Base-by-base conservation (phyloP, 2,888 invertebrate species). In the Melanostoma mellinum region DNA sequence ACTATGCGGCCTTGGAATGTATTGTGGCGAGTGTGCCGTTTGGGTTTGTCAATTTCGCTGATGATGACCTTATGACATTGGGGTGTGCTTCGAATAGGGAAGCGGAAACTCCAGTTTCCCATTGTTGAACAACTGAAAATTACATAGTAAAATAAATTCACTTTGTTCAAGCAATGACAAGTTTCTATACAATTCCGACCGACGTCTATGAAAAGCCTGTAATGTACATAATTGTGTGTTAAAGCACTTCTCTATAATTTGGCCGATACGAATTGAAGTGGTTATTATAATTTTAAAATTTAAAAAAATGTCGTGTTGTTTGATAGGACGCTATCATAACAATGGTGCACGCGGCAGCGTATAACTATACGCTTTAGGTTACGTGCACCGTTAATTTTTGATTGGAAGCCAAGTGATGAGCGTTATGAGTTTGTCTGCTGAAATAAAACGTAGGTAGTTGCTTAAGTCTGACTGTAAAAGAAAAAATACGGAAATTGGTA, bases 21-120 rank as follows among this genome's bases (percentile, higher is more conserved):
- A 38, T 32, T 10, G 20, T 20, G 20, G 20, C 20, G 20, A 48
- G 40, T 0, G 38, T 40, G 46, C n/a, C 30, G 6, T 50, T 63
- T 50, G 10, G 8, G 36, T 36, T 35, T 46, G 4, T n/a, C 30
- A 1, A 48, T 30, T 38, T n/a, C 6, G 42, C 35, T 35, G 65
- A 8, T 67, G 65, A 40, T 36, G 56, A 74, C 74, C 74, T 74
- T 74, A 56, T 40, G 42, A 67, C 35, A 35, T 60, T 60, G 75
- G 42, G 10, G 44, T 44, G 67, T 46, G 74, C 48, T 36, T 9
- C 38, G 1, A 20, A 44, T 50, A 75, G 48, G 61, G 60, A 76
- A 76, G 61, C 76, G 76, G 76, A 76, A 76, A 53, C 52, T 40
- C 9, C 10, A 38, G 32, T 44, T 6, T n/a, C 5, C 52, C 52